Conservation (phyloP, 2,113 vertebrate species). For the Xiphias gladius region DNA sequence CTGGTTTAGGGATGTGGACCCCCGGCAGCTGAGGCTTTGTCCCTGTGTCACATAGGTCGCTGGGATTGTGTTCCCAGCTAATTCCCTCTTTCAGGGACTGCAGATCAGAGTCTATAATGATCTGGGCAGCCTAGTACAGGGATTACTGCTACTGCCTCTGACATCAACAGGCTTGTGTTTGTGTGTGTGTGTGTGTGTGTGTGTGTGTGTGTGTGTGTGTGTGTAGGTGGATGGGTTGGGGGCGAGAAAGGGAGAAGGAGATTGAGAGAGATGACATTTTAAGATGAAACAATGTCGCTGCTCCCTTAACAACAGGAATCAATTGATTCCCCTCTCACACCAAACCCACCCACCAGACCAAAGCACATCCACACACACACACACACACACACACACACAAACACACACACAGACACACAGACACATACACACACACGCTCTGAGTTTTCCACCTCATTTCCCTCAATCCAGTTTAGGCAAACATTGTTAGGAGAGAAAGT, state of each 20-base stretch:
- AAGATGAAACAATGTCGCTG: conserved; percentile 75
- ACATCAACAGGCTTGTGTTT: conserved; percentile 77
- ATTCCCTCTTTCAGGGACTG: conserved; percentile 86
- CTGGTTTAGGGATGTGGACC: conserved; percentile 83
- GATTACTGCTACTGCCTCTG: conserved; percentile 80
- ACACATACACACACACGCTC: conserved; percentile 54
- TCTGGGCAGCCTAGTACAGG: conserved; percentile 78
- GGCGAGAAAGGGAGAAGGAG: conserved; percentile 19
- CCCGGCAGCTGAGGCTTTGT: conserved; percentile 86
- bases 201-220: conserved; percentile 43
- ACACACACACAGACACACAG: conserved; percentile 49
- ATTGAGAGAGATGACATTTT: conserved; percentile 72
- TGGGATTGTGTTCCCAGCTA: conserved; percentile 87
- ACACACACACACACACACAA: conserved; percentile 53
- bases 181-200: conserved; percentile 52
- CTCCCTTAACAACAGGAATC: conserved; percentile 73
- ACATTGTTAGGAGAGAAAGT: conserved; percentile 82
- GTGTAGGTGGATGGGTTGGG: conserved; percentile 6
- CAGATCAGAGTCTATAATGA: conserved; percentile 89
- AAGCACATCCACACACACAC: conserved; percentile 56
- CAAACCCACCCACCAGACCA: conserved; percentile 53
- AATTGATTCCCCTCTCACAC: conserved; percentile 62
- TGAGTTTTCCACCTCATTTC: conserved; percentile 86
- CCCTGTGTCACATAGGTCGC: conserved; percentile 80
- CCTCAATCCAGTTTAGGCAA: conserved; percentile 81